phyloP scores from a whole-genome alignment of 2,888 invertebrate species.

The Ceramica pisi region DNA sequence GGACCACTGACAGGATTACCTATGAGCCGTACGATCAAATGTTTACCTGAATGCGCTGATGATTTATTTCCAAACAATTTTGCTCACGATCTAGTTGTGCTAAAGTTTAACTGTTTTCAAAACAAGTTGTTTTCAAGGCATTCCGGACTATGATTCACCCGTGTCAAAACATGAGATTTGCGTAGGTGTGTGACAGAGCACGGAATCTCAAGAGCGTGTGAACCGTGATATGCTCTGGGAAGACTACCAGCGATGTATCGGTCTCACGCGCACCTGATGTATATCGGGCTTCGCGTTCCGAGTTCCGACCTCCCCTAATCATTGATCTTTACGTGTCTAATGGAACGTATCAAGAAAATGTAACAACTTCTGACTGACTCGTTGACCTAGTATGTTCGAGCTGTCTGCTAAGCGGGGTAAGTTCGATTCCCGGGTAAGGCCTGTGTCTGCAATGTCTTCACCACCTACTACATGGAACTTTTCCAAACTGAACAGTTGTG shows the following conservation, averaged over 20 bases:
- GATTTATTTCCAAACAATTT: constrained; percentile 70
- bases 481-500: neutral
- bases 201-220: constrained; percentile 82
- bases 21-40: constrained; percentile 77
- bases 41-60: constrained; percentile 74
- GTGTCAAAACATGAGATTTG: constrained; percentile 71
- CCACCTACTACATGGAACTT: neutral
- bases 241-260: constrained; percentile 78
- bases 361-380: constrained; percentile 25
- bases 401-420: neutral
- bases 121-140: constrained; percentile 63
- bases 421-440: neutral
- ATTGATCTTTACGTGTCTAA: constrained; percentile 79
- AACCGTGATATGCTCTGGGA: constrained; percentile 72
- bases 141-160: constrained; percentile 73
- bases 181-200: constrained; percentile 81
- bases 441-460: neutral
- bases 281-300: constrained; percentile 78
- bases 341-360: constrained; percentile 71
- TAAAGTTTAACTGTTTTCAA: constrained; percentile 43
- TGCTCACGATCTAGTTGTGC: constrained; percentile 45
- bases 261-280: constrained; percentile 84
- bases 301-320: constrained; percentile 78
- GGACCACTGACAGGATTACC: constrained; percentile 82
- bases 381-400: neutral